Conservation (phyloP, 2,113 vertebrate species). For the Trogon surrucura region DNA sequence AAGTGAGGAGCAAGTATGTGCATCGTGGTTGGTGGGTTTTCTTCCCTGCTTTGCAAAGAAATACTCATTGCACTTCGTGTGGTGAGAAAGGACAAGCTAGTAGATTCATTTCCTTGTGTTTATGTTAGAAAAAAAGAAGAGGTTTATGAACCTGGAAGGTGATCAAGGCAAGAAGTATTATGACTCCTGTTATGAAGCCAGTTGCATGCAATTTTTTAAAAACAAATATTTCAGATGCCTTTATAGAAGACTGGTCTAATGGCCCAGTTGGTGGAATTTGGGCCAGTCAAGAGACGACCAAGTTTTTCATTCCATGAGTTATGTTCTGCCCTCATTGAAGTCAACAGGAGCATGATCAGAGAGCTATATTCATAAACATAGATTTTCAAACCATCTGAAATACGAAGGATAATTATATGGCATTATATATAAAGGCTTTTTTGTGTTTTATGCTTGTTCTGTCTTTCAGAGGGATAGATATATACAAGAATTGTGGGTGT, state of each 20-base stretch:
- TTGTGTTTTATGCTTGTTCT: constrained; percentile 73
- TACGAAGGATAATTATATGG: constrained; percentile 75
- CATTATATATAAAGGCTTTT: constrained; percentile 75
- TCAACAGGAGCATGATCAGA: constrained; percentile 64
- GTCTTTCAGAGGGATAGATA: constrained; percentile 68
- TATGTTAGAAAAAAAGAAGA: not conserved
- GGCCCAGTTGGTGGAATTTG: not conserved
- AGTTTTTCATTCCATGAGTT: not conserved
- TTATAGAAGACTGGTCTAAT: constrained; percentile 55
- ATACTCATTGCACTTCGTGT: not conserved
- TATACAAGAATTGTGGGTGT: constrained; percentile 72
- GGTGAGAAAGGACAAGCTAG: not conserved
- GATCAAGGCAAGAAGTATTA: constrained; percentile 30
- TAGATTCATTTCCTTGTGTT: not conserved
- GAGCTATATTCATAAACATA: constrained; percentile 71
- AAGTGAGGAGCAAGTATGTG: not conserved
- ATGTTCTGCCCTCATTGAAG: constrained; percentile 1
- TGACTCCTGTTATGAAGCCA: constrained; percentile 1
- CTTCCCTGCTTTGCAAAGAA: not conserved
- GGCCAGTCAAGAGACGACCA: not conserved
- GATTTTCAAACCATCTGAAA: constrained; percentile 76
- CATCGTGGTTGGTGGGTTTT: not conserved
- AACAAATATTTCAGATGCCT: constrained; percentile 19
- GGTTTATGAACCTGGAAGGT: not conserved
- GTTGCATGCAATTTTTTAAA: not conserved